Evolutionary conservation across 2,888 invertebrate species (phyloP), one percentile per base, ranked within the genome.

Genomic region (Phalera bucephala): DNA sequence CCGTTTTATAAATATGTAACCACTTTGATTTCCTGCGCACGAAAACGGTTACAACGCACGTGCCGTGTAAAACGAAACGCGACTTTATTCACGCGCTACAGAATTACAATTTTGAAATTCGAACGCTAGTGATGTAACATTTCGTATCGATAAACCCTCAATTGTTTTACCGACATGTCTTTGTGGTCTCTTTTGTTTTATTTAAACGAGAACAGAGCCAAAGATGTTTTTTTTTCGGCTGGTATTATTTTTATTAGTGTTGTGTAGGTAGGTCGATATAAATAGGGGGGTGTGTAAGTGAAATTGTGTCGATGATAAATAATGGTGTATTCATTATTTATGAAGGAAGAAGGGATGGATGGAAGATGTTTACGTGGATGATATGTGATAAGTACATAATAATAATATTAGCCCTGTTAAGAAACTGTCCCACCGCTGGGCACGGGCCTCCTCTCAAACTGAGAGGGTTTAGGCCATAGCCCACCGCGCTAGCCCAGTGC

Each of bases 1-100:
- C 80, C 86, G 83, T 87, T 88, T 87, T 85, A 87, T 88, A 89
- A 88, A 89, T 88, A 88, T 88, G 85, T 87, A 87, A 87, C 87
- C 85, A 77, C 83, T 87, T 85, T 77, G 74, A 45, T 69, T 77
- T 66, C 55, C 40, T 45, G 45, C 72, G 57, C 42, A 36, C 44
- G 41, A 45, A 50, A 62, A 74, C 33, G 26, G 62, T 47, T 41
- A 52, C 52, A 71, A 47, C 45, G 22, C 44, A 1, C 37, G 4
- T 36, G 8, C 26, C 2, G 9, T 9, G 26, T n/a, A 15, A 25
- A 31, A 31, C 44, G 25, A 67, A 53, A 49, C 3, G 46, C 40
- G 28, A 31, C 50, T 49, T 45, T 72, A 60, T 40, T 2, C 3
- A 3, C 11, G 1, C n/a, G 1, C 0, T n/a, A 14, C 27, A 53